phyloP scores from a whole-genome alignment of 2,797 vertebrate species.

The Glossophaga mutica region DNA sequence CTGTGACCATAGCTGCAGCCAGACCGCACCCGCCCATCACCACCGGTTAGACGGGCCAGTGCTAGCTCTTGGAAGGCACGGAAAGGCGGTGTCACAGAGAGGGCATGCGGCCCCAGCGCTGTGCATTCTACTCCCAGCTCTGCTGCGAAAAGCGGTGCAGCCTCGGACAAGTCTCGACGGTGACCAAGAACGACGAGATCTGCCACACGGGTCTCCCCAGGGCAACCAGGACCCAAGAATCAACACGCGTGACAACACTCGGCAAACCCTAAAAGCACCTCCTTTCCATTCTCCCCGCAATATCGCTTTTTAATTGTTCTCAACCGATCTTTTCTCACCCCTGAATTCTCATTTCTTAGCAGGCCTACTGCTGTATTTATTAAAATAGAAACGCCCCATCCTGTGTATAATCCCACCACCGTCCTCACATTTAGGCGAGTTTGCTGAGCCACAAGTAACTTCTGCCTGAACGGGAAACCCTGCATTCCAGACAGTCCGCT shows the following conservation, averaged over 20 bases:
- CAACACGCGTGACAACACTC: background rate
- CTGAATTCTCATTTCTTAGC: background rate
- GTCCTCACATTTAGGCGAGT: background rate
- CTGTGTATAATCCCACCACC: background rate
- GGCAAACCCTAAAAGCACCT: background rate
- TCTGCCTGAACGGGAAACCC: background rate
- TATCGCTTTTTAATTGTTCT: background rate
- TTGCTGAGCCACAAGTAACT: background rate
- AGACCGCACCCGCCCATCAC: background rate
- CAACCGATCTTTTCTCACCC: background rate
- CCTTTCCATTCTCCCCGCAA: background rate
- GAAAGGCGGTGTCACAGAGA: background rate
- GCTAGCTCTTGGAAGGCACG: background rate
- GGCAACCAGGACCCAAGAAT: background rate
- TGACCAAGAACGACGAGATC: background rate
- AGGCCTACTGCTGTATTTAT: background rate
- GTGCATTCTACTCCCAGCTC: background rate
- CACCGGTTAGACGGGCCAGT: background rate
- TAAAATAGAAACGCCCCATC: background rate
- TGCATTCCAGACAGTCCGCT: background rate
- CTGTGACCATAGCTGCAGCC: background rate
- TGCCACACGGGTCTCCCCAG: background rate
- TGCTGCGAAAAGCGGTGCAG: background rate
- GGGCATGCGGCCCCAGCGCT: background rate
- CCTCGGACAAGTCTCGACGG: background rate